Conservation (phyloP, 2,113 vertebrate species). For the Ellobius talpinus region DNA sequence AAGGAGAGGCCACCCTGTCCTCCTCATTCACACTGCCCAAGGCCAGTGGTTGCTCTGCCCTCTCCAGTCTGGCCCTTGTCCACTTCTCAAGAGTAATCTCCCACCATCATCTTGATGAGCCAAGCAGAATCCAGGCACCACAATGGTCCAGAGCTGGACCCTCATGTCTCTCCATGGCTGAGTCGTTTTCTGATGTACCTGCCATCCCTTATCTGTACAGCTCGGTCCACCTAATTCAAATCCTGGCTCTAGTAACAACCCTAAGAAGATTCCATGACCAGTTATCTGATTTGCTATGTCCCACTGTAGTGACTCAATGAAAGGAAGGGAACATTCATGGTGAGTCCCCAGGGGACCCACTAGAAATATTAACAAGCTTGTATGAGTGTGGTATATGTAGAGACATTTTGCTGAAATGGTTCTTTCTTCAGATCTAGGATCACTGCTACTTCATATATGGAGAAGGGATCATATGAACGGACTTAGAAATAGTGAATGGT, state of each 20-base stretch:
- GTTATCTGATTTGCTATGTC: neutral
- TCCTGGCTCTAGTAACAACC: neutral
- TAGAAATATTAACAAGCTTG: neutral
- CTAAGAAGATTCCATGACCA: neutral
- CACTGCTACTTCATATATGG: neutral
- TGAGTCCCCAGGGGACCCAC: neutral
- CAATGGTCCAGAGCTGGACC: neutral
- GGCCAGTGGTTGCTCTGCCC: neutral
- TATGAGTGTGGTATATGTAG: neutral
- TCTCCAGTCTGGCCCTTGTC: neutral
- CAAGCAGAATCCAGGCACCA: neutral
- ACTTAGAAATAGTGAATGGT: neutral
- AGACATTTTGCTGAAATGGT: neutral
- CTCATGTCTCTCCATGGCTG: neutral
- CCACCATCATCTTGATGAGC: neutral
- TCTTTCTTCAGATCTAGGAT: neutral
- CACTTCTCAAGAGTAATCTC: neutral
- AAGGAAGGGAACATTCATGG: neutral
- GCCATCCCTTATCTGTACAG: neutral
- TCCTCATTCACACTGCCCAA: neutral
- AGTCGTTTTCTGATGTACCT: neutral
- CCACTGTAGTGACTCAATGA: neutral
- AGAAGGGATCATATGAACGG: neutral
- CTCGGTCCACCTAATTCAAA: neutral
- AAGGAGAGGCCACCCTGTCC: neutral